Evolutionary conservation across 2,113 vertebrate species (phyloP).

Genomic region (Anguilla japonica): DNA sequence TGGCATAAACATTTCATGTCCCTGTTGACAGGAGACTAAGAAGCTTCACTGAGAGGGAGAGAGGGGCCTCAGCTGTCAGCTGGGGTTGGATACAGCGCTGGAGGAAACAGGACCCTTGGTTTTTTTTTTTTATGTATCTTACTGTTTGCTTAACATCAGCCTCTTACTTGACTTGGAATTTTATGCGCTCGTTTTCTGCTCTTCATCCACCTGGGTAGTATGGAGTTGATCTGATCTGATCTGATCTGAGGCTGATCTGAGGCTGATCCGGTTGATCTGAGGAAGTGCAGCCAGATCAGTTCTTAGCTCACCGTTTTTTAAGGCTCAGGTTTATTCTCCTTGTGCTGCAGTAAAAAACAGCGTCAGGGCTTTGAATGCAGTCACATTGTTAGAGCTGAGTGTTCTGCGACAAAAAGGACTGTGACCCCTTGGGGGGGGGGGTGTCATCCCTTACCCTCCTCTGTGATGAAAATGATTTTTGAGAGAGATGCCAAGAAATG

Average conservation of each 20-base stretch:
- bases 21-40: constrained; percentile 52
- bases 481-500: background rate
- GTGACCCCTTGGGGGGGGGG: background rate
- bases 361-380: background rate
- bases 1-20: constrained; percentile 55
- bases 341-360: background rate
- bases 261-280: background rate
- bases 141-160: background rate
- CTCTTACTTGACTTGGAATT: too few relatives aligned
- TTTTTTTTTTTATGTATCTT: background rate
- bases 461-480: background rate
- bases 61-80: constrained; percentile 8
- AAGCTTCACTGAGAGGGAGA: constrained; percentile 54
- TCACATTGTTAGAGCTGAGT: background rate
- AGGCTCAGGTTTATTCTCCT: background rate
- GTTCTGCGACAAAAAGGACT: background rate
- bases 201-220: background rate
- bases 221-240: background rate
- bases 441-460: background rate
- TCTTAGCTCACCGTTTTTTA: background rate
- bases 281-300: background rate
- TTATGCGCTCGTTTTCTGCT: too few relatives aligned
- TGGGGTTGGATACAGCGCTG: background rate
- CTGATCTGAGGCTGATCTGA: too few relatives aligned
- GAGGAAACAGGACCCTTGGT: background rate